A percentile compares a stretch with the other conserved stretches of the same genome.
These are phyloP conservation scores for Dioctria linearis DNA, from an alignment of 2,888 invertebrate species.

Conservation along the genomic window DNA sequence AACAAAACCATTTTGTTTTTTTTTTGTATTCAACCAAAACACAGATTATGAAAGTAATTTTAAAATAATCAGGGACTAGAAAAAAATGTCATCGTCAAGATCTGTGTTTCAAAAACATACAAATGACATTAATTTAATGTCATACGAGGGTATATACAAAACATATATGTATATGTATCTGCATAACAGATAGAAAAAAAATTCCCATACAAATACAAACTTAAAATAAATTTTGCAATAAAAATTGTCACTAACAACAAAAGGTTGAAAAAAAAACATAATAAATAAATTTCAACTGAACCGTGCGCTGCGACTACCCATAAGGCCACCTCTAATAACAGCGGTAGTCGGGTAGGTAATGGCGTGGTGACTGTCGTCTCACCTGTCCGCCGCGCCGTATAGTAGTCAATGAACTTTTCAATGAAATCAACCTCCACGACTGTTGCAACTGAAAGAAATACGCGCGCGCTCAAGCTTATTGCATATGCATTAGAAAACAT, in stretches of 20 bases:
- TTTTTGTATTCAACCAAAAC: too few relatives aligned
- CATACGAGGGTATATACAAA: neutral
- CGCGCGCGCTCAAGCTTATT: slow-evolving; percentile 19
- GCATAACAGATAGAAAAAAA: neutral
- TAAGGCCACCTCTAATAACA: slow-evolving; percentile 44
- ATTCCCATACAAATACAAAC: slow-evolving; percentile 11
- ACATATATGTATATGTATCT: too few relatives aligned
- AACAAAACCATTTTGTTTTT: too few relatives aligned
- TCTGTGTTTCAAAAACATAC: slow-evolving; percentile 28
- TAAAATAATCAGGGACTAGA: neutral
- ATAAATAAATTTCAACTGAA: slow-evolving; percentile 5
- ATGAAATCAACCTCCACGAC: slow-evolving; percentile 61
- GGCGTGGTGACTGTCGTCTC: slow-evolving; percentile 48
- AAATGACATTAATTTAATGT: slow-evolving; percentile 36
- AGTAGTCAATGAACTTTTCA: slow-evolving; percentile 65
- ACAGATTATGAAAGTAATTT: too few relatives aligned
- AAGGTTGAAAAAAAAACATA: slow-evolving; percentile 33
- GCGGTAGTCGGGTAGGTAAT: slow-evolving; percentile 47
- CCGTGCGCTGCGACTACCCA: neutral
- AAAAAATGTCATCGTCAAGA: slow-evolving; percentile 5
- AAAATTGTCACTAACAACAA: slow-evolving; percentile 41
- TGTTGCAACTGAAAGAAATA: slow-evolving; percentile 40
- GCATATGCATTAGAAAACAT: slow-evolving; percentile 46
- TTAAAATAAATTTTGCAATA: slow-evolving; percentile 31
- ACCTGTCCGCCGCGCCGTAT: slow-evolving; percentile 50